A percentile compares a stretch with the other conserved stretches of the same genome.
Evolutionary conservation across 1,140 invertebrate species (phyloP).

Genomic region (Drosophila sulfurigaster): DNA sequence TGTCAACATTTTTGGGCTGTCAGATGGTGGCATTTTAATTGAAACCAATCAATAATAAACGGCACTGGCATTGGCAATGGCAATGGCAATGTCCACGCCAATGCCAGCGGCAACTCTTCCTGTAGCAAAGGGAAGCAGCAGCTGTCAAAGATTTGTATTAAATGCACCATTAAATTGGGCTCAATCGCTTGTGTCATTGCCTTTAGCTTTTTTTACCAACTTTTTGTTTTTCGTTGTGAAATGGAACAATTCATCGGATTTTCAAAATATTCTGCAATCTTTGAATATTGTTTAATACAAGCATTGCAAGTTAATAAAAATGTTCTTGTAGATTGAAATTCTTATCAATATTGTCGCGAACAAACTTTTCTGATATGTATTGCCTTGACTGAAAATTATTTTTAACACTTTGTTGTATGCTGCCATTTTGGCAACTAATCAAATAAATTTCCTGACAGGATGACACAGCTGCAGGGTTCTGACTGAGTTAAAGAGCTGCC

Average conservation of each 20-base stretch:
- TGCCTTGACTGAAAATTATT: too few species aligned
- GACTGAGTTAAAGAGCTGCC: conserved; percentile 26
- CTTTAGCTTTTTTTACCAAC: background rate
- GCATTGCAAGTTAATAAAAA: too few species aligned
- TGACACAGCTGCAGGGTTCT: conserved; percentile 6
- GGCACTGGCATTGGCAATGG: background rate
- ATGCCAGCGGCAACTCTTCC: conserved; percentile 2
- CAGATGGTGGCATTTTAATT: conserved; percentile 76
- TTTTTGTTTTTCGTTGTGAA: background rate
- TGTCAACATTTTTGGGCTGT: conserved; percentile 62
- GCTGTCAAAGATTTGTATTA: conserved; percentile 20
- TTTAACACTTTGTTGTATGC: conserved; percentile 11
- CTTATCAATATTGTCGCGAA: background rate
- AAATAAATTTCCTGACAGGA: conserved; percentile 20
- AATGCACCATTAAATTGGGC: conserved; percentile 19
- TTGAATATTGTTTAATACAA: too few species aligned
- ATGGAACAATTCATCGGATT: too few species aligned
- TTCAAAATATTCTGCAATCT: too few species aligned
- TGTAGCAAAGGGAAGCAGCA: conserved; percentile 8
- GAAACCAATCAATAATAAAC: conserved; percentile 74
- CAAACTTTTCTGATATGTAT: background rate
- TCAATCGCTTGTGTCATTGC: background rate
- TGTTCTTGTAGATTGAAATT: too few species aligned
- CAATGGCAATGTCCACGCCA: background rate
- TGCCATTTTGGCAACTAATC: conserved; percentile 28